A percentile compares a stretch with the other conserved stretches of the same genome.
Conservation (phyloP, 2,113 vertebrate species). For the Turnix velox region DNA sequence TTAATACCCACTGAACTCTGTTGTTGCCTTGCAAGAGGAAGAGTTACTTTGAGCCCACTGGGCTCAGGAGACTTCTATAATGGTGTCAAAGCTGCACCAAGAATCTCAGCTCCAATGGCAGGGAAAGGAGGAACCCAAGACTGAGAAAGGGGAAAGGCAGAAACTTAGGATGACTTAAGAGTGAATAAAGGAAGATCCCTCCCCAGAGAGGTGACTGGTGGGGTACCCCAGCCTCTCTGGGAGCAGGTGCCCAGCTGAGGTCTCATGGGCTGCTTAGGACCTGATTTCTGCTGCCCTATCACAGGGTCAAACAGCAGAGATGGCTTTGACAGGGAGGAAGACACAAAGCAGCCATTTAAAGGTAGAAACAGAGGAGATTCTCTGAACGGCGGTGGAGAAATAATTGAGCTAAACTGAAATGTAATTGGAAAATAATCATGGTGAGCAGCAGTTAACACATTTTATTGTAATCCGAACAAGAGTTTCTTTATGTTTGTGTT, state of each 20-base stretch:
- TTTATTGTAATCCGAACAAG: constrained; percentile 57
- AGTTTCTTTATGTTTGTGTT: constrained; percentile 33
- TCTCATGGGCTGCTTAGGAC: background rate
- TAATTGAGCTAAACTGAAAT: constrained; percentile 79
- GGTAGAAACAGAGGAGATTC: constrained; percentile 64
- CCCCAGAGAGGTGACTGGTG: background rate
- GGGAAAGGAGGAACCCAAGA: background rate
- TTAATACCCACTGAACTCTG: background rate
- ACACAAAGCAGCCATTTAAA: constrained; percentile 56
- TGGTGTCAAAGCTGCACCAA: background rate
- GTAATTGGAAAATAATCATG: constrained; percentile 71
- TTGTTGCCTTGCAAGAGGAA: background rate
- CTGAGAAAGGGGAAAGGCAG: background rate
- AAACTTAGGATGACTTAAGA: background rate
- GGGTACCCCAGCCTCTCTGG: rapidly evolving
- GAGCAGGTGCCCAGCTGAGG: background rate
- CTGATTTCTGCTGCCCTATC: background rate
- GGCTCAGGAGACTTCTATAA: rapidly evolving
- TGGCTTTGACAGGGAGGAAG: background rate
- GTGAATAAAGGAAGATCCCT: background rate
- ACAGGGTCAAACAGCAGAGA: background rate
- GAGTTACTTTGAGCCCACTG: background rate
- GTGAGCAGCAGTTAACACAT: constrained; percentile 36
- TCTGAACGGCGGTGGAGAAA: constrained; percentile 69
- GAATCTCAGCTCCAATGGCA: background rate